Base-by-base conservation (phyloP, 2,797 vertebrate species). In the Bryconaethiops microstoma region DNA sequence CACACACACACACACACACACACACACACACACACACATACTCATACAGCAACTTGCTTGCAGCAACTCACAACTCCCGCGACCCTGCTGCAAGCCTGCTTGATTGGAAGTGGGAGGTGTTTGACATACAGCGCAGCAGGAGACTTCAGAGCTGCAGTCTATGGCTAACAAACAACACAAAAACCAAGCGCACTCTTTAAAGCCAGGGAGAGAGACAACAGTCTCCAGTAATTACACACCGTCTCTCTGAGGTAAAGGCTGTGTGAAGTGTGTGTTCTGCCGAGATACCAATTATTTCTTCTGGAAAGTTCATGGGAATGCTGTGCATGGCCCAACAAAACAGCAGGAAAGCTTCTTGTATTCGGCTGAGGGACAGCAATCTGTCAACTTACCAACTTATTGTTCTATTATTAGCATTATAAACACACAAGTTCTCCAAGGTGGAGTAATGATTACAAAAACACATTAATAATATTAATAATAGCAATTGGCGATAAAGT, bases 241-340 rank as follows among this genome's bases (percentile, higher is more conserved):
- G 17, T 39, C 70, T 17, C 70, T 35, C 70, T 12, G 70, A 73
- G 70, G 52, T 13, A 42, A 52, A 42, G 48, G 14, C 52, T 64
- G 40, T 73, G 68, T 67, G 62, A 74, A 74, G 67, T 68, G 67
- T 55, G 72, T 77, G 69, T 69, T 69, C 65, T 77, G 23, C 54
- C n/a, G 69, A 68, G 68, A 50, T 74, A 40, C 64, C 77, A 81
- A 77, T 74, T 70, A 77, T 84, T 84, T 80, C 72, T 84, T 77
- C 78, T 68, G 69, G 48, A 81, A 72, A 73, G 69, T 83, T 77
- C 69, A 60, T 16, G 60, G 35, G 14, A 74, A 45, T 69, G 54
- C 68, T 69, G 17, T 8, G 21, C 70, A 54, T 74, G 80, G 73
- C 45, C 72, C 54, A 77, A 45, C 78, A 77, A 77, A 69, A 48